Evolutionary conservation across 2,113 vertebrate species (phyloP).

Genomic region (Columbina picui): DNA sequence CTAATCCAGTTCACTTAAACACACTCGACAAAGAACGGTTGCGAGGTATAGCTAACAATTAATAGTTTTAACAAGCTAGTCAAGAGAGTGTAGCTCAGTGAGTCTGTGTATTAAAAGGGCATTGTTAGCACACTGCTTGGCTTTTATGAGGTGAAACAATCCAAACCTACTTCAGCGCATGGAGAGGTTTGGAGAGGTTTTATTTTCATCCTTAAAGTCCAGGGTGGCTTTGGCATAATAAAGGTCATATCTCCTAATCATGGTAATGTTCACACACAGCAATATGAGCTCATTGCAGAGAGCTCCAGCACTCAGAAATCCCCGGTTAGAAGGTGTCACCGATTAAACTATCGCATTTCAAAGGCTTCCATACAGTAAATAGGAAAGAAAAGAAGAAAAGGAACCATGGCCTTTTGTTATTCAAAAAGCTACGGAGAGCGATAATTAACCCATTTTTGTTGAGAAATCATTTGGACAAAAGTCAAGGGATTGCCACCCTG

Average conservation of each 20-base stretch:
- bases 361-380: constrained; percentile 85
- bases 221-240: constrained; percentile 80
- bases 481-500: constrained; percentile 85
- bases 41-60: constrained; percentile 18
- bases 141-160: constrained; percentile 81
- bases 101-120: constrained; percentile 56
- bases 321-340: constrained; percentile 81
- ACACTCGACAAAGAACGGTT: not conserved
- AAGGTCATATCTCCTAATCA: constrained; percentile 82
- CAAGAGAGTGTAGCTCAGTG: constrained; percentile 29
- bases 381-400: constrained; percentile 89
- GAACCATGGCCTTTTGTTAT: constrained; percentile 92
- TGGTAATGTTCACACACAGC: constrained; percentile 79
- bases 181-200: constrained; percentile 72
- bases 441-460: constrained; percentile 94
- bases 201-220: constrained; percentile 80
- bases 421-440: constrained; percentile 88
- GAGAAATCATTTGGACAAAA: constrained; percentile 87
- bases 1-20: not conserved
- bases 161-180: constrained; percentile 69
- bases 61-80: constrained; percentile 62
- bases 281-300: constrained; percentile 81
- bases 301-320: constrained; percentile 78
- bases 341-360: constrained; percentile 87
- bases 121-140: constrained; percentile 63